Evolutionary conservation across 2,113 vertebrate species (phyloP).

Genomic region (Meles meles): DNA sequence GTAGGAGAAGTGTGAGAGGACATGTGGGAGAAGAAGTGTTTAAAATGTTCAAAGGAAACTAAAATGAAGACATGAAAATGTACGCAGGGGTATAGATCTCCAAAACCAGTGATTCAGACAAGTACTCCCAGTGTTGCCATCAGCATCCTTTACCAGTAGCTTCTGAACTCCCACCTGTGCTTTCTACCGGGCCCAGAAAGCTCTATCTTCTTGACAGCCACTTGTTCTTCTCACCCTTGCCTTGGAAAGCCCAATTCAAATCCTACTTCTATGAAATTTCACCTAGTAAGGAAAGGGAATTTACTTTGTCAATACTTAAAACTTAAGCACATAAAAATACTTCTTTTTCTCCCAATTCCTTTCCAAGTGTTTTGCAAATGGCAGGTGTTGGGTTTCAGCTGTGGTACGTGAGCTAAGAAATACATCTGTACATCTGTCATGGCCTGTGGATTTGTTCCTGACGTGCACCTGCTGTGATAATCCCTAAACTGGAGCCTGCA

Average conservation of each 20-base stretch:
- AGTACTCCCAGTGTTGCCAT: neutral
- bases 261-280: neutral
- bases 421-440: neutral
- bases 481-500: conserved; percentile 84
- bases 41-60: conserved; percentile 47
- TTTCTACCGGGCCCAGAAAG: too few relatives aligned
- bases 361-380: neutral
- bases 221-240: neutral
- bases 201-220: neutral
- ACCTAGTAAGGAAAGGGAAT: neutral
- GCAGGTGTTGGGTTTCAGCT: neutral
- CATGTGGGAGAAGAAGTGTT: conserved; percentile 48
- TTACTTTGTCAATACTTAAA: neutral
- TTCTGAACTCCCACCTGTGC: neutral
- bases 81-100: neutral
- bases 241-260: neutral
- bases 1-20: conserved; percentile 51
- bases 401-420: neutral
- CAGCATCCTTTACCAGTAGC: neutral
- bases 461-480: conserved; percentile 84
- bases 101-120: neutral
- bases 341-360: neutral
- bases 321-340: neutral
- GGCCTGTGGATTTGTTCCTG: conserved; percentile 80
- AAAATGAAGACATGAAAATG: conserved; percentile 27